These are phyloP conservation scores for Paguma larvata DNA, from an alignment of 2,797 vertebrate genomes.

Conservation along the genomic window DNA sequence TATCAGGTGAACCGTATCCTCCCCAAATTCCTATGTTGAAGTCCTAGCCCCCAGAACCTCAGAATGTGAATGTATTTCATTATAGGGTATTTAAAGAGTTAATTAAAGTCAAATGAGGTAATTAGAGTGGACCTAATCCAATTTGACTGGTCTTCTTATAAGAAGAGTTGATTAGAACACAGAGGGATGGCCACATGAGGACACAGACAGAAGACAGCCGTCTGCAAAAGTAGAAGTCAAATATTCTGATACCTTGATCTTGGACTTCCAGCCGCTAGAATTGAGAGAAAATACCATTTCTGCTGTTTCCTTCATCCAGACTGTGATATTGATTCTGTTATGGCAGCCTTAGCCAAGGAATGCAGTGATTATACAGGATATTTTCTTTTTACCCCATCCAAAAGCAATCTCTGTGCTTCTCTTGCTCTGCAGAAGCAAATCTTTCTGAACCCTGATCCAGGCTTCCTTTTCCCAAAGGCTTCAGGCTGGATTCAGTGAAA, in stretches of 20 bases:
- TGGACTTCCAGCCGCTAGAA: neutral
- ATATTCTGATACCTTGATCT: neutral
- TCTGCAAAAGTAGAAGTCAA: neutral
- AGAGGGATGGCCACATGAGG: neutral
- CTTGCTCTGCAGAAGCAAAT: rapidly evolving
- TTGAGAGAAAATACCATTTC: neutral
- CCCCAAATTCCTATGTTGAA: neutral
- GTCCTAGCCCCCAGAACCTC: neutral
- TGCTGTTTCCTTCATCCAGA: too few relatives aligned
- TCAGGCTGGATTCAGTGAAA: neutral
- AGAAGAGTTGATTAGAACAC: neutral
- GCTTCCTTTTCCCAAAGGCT: rapidly evolving
- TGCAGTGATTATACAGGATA: neutral
- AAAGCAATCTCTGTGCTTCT: neutral
- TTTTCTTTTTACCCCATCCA: neutral
- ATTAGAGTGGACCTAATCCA: neutral
- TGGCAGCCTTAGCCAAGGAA: neutral
- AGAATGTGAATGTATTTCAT: neutral
- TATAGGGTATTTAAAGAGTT: neutral
- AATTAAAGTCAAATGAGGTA: neutral
- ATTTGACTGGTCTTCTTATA: neutral
- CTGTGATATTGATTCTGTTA: neutral
- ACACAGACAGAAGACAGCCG: neutral
- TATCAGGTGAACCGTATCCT: neutral
- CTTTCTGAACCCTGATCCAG: neutral